These are phyloP conservation scores for Hycleus phaleratus DNA, from an alignment of 1,140 invertebrate genomes.

Conservation along the genomic window DNA sequence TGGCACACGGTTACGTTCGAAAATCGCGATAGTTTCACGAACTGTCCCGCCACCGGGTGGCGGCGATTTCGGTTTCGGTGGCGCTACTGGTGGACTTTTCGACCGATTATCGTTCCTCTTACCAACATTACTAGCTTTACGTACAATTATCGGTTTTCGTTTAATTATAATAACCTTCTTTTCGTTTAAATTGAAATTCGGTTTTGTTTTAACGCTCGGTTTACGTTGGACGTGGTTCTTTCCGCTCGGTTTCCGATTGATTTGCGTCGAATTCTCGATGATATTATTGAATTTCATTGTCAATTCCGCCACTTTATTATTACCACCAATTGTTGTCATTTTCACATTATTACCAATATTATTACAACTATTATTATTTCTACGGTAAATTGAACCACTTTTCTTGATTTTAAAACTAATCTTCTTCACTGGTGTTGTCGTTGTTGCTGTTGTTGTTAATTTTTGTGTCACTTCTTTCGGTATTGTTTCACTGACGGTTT, in stretches of 20 bases:
- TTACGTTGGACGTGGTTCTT: slow-evolving; percentile 25
- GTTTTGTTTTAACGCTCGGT: slow-evolving; percentile 30
- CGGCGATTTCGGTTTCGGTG: slow-evolving; percentile 30
- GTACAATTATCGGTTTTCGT: slow-evolving; percentile 19
- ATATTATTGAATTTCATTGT: slow-evolving; percentile 50
- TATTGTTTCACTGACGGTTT: neutral
- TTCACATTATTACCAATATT: neutral
- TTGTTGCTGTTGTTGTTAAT: slow-evolving; percentile 1
- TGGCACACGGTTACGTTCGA: slow-evolving; percentile 35
- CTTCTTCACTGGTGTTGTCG: slow-evolving; percentile 22
- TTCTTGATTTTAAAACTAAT: slow-evolving; percentile 37
- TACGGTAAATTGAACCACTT: slow-evolving; percentile 24
- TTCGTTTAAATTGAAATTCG: slow-evolving; percentile 3
- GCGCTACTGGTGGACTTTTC: slow-evolving; percentile 34
- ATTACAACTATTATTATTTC: slow-evolving; percentile 1
- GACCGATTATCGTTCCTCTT: slow-evolving; percentile 34
- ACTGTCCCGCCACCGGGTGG: slow-evolving; percentile 26
- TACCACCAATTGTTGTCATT: slow-evolving; percentile 27
- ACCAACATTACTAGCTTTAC: slow-evolving; percentile 21
- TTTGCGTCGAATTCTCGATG: slow-evolving; percentile 32
- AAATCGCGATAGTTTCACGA: slow-evolving; percentile 42
- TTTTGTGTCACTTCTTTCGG: neutral
- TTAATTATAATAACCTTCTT: slow-evolving; percentile 17
- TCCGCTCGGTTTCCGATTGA: slow-evolving; percentile 23
- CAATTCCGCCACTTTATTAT: slow-evolving; percentile 46